Conservation (phyloP, 64 coral and sea anemone species). For the Astreopora myriophthalma region DNA sequence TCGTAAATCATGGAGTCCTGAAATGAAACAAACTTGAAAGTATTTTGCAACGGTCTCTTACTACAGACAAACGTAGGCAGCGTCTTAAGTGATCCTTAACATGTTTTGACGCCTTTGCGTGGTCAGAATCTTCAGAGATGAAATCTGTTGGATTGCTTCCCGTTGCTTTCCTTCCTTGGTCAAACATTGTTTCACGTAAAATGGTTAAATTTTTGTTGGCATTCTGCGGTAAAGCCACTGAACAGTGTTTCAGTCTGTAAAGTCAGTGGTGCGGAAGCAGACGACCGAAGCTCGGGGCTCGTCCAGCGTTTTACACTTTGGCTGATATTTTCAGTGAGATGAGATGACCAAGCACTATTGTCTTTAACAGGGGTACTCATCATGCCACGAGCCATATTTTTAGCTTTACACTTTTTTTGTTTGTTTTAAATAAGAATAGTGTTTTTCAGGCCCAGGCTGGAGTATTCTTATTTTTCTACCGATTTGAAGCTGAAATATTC, state of each 20-base stretch:
- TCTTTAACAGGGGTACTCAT: too few relatives aligned
- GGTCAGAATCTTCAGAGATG: background rate
- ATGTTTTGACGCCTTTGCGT: background rate
- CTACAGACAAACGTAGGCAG: background rate
- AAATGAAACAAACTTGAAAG: background rate
- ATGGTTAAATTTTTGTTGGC: background rate
- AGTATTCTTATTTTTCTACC: too few relatives aligned
- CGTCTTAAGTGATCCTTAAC: background rate
- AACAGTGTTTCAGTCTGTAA: background rate
- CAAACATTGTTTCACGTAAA: slow-evolving; percentile 19
- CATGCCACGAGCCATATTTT: too few relatives aligned
- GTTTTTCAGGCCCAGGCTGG: too few relatives aligned
- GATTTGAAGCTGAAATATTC: too few relatives aligned
- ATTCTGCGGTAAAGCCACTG: background rate
- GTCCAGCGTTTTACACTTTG: too few relatives aligned
- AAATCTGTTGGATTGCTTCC: background rate
- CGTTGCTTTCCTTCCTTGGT: background rate
- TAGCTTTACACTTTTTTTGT: too few relatives aligned
- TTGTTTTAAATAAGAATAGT: too few relatives aligned
- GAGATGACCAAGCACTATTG: too few relatives aligned
- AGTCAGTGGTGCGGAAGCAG: too few relatives aligned
- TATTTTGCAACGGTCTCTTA: background rate
- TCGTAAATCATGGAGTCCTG: background rate
- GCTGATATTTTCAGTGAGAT: too few relatives aligned
- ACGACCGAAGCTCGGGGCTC: too few relatives aligned